Evolutionary conservation across 2,797 vertebrate species (phyloP), one percentile per base, ranked within the genome.

Genomic region (Thripadectes ignobilis): DNA sequence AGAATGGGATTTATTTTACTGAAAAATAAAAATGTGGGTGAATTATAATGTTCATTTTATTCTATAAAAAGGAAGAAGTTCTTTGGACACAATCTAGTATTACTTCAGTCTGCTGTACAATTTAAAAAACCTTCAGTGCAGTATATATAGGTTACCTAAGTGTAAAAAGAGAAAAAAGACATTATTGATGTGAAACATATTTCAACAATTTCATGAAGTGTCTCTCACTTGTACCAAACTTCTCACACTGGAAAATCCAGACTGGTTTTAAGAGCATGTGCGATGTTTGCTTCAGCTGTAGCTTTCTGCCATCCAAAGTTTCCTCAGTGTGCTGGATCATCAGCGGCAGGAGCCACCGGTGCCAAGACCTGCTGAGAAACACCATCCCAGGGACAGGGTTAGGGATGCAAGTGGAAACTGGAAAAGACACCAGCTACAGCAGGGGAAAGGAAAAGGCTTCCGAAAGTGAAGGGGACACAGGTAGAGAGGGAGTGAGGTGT

Each of bases 11-110:
- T 89, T 87, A 88, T n/a, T 96, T 88, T 92, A 95, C 75, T 90
- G 54, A 89, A 96, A 95, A 93, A 74, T 84, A 92, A 95, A 92
- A 82, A 83, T 14, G 1, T 92, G 77, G 59, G 93, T 95, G 90
- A 95, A 93, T 91, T 92, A 85, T 93, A 69, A 96, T 91, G 80
- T 76, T 92, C 85, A 83, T 97, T 96, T 91, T 89, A 58, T 88
- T 54, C 21, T 66, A 4, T 63, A 51, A 74, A 87, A 89, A 95
- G 87, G 61, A 94, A 91, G 29, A 92, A 62, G 79, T 93, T 97
- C 83, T 78, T 97, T 90, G 67, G 96, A 58, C 22, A 39, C 83
- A 92, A 84, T 92, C 79, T 86, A 82, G 74, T 82, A 74, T 81
- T 87, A 24, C 20, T 32, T 54, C 29, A 59, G 13, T 85, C 45